Conservation (phyloP, 2,113 vertebrate species). For the Nesogale talazaci region DNA sequence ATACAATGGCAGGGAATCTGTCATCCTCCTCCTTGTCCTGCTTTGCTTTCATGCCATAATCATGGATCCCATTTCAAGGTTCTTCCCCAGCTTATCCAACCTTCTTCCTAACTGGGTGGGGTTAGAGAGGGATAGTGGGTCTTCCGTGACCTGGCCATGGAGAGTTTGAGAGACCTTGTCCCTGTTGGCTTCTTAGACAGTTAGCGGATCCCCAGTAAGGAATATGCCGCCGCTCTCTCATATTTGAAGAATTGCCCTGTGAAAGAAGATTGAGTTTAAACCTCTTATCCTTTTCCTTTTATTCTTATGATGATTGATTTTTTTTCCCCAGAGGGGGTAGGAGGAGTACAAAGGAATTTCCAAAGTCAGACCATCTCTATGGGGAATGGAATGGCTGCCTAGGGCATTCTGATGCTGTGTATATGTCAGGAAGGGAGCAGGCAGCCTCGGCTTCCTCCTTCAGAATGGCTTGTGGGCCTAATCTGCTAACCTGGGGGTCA, state of each 20-base stretch:
- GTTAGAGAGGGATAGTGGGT: background rate
- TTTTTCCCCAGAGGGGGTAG: background rate
- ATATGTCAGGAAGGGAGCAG: too few species aligned
- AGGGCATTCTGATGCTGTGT: too few species aligned
- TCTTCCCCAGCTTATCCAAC: background rate
- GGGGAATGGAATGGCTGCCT: too few species aligned
- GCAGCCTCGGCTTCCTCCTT: too few species aligned
- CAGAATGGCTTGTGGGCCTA: too few species aligned
- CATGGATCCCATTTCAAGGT: background rate
- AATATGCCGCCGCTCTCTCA: background rate
- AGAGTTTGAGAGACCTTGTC: background rate
- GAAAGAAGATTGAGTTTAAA: background rate
- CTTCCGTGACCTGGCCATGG: background rate
- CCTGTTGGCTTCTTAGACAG: background rate
- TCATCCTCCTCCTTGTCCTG: background rate
- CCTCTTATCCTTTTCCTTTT: background rate
- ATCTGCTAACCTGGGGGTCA: too few species aligned
- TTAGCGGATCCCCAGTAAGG: background rate
- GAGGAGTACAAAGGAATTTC: background rate
- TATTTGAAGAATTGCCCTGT: background rate
- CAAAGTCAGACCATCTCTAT: too few species aligned
- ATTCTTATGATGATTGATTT: constrained; percentile 41
- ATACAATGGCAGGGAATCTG: constrained; percentile 8
- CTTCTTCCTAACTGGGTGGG: background rate
- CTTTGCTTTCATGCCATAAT: background rate